These are phyloP conservation scores for Eulimnadia texana DNA, from an alignment of 1,140 invertebrate genomes.

Conservation along the genomic window DNA sequence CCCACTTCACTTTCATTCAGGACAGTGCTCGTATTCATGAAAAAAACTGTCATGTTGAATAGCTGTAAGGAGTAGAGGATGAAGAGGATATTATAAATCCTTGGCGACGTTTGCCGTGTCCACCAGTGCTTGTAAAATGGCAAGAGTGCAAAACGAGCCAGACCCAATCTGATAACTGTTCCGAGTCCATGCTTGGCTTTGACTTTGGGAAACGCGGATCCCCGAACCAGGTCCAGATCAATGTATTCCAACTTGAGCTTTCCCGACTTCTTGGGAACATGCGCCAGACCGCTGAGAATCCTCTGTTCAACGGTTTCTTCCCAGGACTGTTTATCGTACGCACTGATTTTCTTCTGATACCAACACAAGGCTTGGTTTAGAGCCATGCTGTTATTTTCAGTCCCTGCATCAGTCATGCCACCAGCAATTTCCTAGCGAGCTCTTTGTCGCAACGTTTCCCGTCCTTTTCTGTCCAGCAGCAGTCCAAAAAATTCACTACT, in stretches of 20 bases:
- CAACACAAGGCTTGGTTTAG: slow-evolving; percentile 31
- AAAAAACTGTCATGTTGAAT: slow-evolving; percentile 48
- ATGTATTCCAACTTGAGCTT: slow-evolving; percentile 84
- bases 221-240: slow-evolving; percentile 86
- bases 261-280: slow-evolving; percentile 70
- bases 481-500: no score
- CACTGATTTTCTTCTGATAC: slow-evolving; percentile 89
- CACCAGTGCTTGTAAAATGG: slow-evolving; percentile 75
- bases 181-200: slow-evolving; percentile 77
- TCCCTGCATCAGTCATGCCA: not conserved
- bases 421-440: no score
- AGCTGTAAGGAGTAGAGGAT: slow-evolving; percentile 61
- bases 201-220: slow-evolving; percentile 79
- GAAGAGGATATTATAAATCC: slow-evolving; percentile 54
- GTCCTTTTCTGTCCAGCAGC: no score
- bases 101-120: slow-evolving; percentile 64
- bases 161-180: slow-evolving; percentile 60
- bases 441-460: no score
- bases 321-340: slow-evolving; percentile 92
- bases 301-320: slow-evolving; percentile 83
- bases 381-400: not conserved
- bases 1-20: not conserved
- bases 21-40: slow-evolving; percentile 21
- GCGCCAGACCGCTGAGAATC: slow-evolving; percentile 65
- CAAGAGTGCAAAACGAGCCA: slow-evolving; percentile 61